Percentiles rank a stretch among this genome's conserved stretches.
These are phyloP conservation scores for Plebejus anna DNA, from an alignment of 2,888 invertebrate genomes.

Conservation along the genomic window DNA sequence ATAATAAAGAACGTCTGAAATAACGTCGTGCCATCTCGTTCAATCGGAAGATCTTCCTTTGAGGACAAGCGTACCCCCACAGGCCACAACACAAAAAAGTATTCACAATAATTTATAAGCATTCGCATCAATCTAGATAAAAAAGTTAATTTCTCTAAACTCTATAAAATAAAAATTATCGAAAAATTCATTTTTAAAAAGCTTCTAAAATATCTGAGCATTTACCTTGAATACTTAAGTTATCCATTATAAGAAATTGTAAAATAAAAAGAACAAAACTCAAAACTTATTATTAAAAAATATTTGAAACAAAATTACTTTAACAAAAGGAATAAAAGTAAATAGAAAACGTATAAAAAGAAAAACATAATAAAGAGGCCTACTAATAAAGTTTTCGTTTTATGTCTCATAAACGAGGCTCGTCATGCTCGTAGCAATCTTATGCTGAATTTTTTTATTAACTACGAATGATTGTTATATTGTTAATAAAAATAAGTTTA, in stretches of 20 bases:
- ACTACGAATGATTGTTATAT: constrained; percentile 5
- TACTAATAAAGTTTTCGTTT: constrained; percentile 8
- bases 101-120: no score
- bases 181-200: neutral
- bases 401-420: constrained; percentile 10
- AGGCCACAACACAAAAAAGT: no score
- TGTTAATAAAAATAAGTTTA: neutral
- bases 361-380: constrained; percentile 9
- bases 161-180: neutral
- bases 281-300: neutral
- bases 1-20: no score
- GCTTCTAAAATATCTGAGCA: neutral
- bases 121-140: no score
- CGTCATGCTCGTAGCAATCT: neutral
- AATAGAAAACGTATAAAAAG: neutral
- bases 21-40: no score
- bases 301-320: neutral
- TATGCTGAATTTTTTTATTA: neutral
- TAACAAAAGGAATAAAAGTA: constrained; percentile 1
- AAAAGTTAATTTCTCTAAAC: no score
- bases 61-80: no score
- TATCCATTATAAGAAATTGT: neutral
- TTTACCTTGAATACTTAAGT: neutral
- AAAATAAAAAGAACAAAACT: neutral
- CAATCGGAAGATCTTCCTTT: no score